Conservation (phyloP, 2,888 invertebrate species). For the Shargacucullia verbasci region DNA sequence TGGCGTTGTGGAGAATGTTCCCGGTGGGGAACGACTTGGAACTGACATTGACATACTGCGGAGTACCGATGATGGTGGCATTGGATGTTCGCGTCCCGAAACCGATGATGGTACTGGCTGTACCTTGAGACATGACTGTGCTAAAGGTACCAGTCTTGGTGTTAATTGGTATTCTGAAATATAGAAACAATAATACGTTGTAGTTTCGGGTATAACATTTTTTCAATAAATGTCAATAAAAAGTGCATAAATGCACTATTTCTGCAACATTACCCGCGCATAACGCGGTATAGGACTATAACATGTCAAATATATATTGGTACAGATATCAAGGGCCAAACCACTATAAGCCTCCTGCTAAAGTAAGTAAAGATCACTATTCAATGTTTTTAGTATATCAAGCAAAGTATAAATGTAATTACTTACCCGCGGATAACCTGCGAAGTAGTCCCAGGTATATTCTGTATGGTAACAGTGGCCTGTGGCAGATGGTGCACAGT, state of each 20-base stretch:
- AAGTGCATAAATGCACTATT: too few relatives aligned
- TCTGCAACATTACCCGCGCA: too few relatives aligned
- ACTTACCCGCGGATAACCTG: slow-evolving; percentile 82
- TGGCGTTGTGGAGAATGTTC: slow-evolving; percentile 86
- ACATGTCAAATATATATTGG: too few relatives aligned
- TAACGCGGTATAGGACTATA: too few relatives aligned
- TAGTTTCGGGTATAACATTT: too few relatives aligned
- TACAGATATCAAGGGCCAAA: too few relatives aligned
- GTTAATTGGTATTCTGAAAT: slow-evolving; percentile 82
- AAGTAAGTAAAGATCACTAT: too few relatives aligned
- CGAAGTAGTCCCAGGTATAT: slow-evolving; percentile 77
- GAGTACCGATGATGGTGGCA: slow-evolving; percentile 78
- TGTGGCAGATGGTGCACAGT: slow-evolving; percentile 79
- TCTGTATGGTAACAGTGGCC: slow-evolving; percentile 82
- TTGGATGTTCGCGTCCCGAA: slow-evolving; percentile 82
- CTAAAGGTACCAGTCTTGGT: slow-evolving; percentile 82
- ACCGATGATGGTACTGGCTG: slow-evolving; percentile 83
- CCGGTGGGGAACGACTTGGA: slow-evolving; percentile 86
- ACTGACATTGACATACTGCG: slow-evolving; percentile 85
- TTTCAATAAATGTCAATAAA: too few relatives aligned
- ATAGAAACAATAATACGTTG: slow-evolving; percentile 16
- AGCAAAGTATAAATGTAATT: not conserved
- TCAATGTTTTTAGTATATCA: too few relatives aligned
- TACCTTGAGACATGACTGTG: slow-evolving; percentile 86
- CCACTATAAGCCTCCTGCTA: too few relatives aligned